Percentiles rank a stretch among this genome's conserved stretches.
Conservation (phyloP, 2,888 invertebrate genomes). For the Marronus borbonicus region DNA sequence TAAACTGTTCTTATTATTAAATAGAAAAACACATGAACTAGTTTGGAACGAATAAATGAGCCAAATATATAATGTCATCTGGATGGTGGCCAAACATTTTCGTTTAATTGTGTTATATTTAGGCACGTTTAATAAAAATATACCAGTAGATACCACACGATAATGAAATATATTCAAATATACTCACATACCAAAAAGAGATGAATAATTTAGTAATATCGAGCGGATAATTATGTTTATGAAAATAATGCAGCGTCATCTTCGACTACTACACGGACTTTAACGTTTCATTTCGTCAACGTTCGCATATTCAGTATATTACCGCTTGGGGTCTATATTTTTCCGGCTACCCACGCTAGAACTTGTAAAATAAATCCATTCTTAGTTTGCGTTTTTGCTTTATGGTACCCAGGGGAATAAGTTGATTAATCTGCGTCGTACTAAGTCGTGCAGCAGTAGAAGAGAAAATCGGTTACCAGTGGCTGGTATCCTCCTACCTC, state of each 20-base stretch:
- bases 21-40: too few species aligned
- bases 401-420: slow-evolving; percentile 59
- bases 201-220: slow-evolving; percentile 27
- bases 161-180: slow-evolving; percentile 4
- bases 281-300: neutral
- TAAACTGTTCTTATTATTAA: too few species aligned
- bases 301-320: slow-evolving; percentile 43
- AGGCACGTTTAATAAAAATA: neutral
- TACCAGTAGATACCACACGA: neutral
- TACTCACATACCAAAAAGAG: slow-evolving; percentile 8
- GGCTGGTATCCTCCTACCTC: slow-evolving; percentile 1
- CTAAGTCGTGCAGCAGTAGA: slow-evolving; percentile 49
- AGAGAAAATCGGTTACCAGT: slow-evolving; percentile 26
- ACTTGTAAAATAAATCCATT: slow-evolving; percentile 63
- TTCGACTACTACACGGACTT: neutral
- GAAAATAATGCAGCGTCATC: slow-evolving; percentile 16
- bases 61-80: neutral
- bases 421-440: slow-evolving; percentile 61
- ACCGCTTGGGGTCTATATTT: slow-evolving; percentile 48
- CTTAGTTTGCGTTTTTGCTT: slow-evolving; percentile 62
- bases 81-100: slow-evolving; percentile 17
- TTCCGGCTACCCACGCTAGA: slow-evolving; percentile 53
- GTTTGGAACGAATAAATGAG: too few species aligned
- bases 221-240: slow-evolving; percentile 20
- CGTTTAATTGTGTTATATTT: slow-evolving; percentile 12